Conservation (phyloP, 2,113 vertebrate species). For the Grantiella picta region DNA sequence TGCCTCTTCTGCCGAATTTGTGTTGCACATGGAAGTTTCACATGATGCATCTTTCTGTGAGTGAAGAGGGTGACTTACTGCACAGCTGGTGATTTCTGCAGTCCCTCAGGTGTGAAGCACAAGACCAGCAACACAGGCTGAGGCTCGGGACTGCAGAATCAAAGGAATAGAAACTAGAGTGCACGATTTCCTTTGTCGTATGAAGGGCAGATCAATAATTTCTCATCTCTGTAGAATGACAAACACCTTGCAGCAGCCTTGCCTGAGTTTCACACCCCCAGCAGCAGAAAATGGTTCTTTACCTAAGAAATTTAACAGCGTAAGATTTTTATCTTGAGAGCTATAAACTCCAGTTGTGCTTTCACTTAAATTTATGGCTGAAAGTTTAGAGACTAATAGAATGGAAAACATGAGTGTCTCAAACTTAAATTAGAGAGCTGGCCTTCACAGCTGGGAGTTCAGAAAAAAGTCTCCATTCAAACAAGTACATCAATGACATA, state of each 20-base stretch:
- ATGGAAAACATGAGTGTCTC: constrained; percentile 27
- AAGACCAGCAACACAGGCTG: not conserved
- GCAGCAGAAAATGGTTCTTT: constrained; percentile 18
- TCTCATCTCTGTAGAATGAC: not conserved
- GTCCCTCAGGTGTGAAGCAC: not conserved
- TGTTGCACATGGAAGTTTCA: not conserved
- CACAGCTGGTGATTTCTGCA: not conserved
- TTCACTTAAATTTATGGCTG: constrained; percentile 31
- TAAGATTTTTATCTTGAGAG: constrained; percentile 8
- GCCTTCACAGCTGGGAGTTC: not conserved
- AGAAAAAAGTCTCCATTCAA: constrained; percentile 7
- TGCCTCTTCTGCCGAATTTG: not conserved
- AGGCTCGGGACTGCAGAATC: not conserved
- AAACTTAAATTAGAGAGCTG: constrained; percentile 9
- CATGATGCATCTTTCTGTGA: not conserved
- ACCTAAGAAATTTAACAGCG: not conserved
- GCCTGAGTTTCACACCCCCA: not conserved
- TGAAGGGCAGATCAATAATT: not conserved
- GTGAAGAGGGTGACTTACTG: not conserved
- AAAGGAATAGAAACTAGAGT: not conserved
- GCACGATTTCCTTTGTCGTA: not conserved
- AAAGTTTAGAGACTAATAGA: constrained; percentile 48
- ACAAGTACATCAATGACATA: not conserved
- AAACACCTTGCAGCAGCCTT: not conserved
- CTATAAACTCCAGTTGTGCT: constrained; percentile 16